These are phyloP conservation scores for Heteromormyrus szaboi DNA, from an alignment of 2,797 vertebrate species.

Conservation along the genomic window DNA sequence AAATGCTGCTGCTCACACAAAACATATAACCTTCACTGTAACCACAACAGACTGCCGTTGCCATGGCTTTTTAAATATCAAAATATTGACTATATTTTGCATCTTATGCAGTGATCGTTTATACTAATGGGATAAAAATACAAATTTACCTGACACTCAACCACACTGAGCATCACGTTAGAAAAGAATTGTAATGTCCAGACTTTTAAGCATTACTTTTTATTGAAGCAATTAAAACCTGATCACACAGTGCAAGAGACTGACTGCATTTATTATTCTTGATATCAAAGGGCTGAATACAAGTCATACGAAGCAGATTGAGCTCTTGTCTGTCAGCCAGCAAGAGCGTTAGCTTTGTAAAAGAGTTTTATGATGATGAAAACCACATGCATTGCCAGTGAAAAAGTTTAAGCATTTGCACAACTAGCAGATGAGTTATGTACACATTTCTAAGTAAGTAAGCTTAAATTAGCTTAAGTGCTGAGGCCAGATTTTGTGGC, in stretches of 20 bases:
- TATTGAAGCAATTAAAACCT: neutral
- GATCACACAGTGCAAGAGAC: slow-evolving; percentile 10
- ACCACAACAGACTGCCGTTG: neutral
- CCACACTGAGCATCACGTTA: neutral
- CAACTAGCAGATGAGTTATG: slow-evolving; percentile 41
- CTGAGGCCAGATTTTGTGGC: slow-evolving; percentile 29
- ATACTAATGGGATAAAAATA: neutral
- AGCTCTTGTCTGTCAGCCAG: slow-evolving; percentile 31
- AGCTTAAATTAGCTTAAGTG: slow-evolving; percentile 39
- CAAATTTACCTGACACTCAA: neutral
- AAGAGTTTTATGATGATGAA: slow-evolving; percentile 43
- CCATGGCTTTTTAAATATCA: neutral
- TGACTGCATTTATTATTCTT: neutral
- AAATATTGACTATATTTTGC: neutral
- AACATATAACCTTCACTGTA: neutral
- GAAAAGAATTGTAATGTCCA: neutral
- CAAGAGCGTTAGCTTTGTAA: slow-evolving; percentile 33
- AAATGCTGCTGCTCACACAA: neutral
- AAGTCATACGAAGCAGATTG: neutral
- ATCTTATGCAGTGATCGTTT: neutral
- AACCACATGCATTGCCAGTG: slow-evolving; percentile 44
- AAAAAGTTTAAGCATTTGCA: slow-evolving; percentile 46
- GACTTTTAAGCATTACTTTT: neutral
- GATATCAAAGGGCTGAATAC: neutral
- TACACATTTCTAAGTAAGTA: slow-evolving; percentile 39